A percentile compares a stretch with the other conserved stretches of the same genome.
phyloP scores from a whole-genome alignment of 2,113 vertebrate species.

The Carassius gibelio region DNA sequence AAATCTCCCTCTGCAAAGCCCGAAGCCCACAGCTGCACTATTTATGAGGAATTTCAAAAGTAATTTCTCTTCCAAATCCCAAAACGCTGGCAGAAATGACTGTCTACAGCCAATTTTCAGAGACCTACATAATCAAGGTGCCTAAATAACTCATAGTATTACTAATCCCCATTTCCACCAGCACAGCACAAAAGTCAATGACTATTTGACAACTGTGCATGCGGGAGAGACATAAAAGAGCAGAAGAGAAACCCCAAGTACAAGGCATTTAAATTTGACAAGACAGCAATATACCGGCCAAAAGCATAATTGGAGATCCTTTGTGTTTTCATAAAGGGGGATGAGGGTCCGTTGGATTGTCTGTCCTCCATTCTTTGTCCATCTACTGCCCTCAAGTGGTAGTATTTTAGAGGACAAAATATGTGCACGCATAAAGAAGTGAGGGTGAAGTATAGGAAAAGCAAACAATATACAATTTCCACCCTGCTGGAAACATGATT shows the following conservation, averaged over 20 bases:
- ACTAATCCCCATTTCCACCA: slow-evolving; percentile 44
- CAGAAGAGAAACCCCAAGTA: slow-evolving; percentile 18
- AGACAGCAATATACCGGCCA: slow-evolving; percentile 26
- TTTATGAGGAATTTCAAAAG: slow-evolving; percentile 18
- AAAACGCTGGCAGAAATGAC: slow-evolving; percentile 29
- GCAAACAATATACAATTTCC: too few species aligned
- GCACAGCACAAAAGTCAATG: slow-evolving; percentile 43
- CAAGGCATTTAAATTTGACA: slow-evolving; percentile 36
- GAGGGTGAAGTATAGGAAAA: too few species aligned
- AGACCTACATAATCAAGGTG: slow-evolving; percentile 41
- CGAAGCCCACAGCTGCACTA: not conserved
- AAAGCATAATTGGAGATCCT: slow-evolving; percentile 28
- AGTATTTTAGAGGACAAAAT: not conserved
- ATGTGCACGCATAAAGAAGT: too few species aligned
- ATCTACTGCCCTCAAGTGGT: slow-evolving; percentile 72
- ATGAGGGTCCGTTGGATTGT: not conserved
- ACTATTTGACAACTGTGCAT: slow-evolving; percentile 23
- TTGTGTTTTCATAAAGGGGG: not conserved
- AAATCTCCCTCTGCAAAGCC: not conserved
- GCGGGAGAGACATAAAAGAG: slow-evolving; percentile 40
- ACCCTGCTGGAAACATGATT: too few species aligned
- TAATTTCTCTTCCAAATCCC: slow-evolving; percentile 24
- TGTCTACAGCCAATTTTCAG: slow-evolving; percentile 39
- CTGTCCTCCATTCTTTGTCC: slow-evolving; percentile 30
- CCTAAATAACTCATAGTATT: slow-evolving; percentile 44